Percentiles rank a stretch among this genome's conserved stretches.
phyloP scores from a whole-genome alignment of 2,113 vertebrate genomes.

The Nibea coibor region DNA sequence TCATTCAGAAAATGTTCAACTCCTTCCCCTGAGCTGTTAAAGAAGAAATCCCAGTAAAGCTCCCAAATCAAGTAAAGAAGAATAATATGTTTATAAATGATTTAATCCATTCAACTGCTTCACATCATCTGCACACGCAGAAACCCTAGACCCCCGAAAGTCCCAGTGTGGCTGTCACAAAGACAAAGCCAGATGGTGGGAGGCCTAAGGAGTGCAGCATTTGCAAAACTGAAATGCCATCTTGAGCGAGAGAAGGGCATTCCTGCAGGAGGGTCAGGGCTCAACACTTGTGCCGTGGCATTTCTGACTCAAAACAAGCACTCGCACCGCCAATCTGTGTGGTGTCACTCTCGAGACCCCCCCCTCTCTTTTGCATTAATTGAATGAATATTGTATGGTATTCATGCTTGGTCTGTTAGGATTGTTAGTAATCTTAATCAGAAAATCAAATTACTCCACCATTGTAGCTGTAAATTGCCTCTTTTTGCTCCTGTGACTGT shows the following conservation, averaged over 20 bases:
- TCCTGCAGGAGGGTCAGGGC: constrained; percentile 69
- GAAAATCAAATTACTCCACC: constrained; percentile 81
- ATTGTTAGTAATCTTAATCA: constrained; percentile 81
- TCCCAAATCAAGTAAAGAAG: neutral
- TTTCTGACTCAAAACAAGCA: constrained; percentile 72
- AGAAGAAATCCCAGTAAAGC: neutral
- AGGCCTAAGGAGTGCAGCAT: constrained; percentile 61
- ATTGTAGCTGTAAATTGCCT: constrained; percentile 80
- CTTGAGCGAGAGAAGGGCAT: constrained; percentile 72
- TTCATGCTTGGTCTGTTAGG: constrained; percentile 65
- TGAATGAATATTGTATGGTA: constrained; percentile 73
- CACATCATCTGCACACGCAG: constrained; percentile 28
- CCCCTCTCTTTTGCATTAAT: constrained; percentile 68
- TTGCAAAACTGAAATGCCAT: constrained; percentile 79
- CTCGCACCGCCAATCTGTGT: constrained; percentile 52
- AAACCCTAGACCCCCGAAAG: constrained; percentile 19
- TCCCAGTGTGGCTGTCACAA: constrained; percentile 27
- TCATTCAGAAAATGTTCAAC: neutral
- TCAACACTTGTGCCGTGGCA: constrained; percentile 64
- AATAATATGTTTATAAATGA: neutral
- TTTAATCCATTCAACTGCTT: constrained; percentile 11
- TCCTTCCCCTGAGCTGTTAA: neutral
- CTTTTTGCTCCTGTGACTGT: constrained; percentile 72
- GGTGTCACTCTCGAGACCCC: constrained; percentile 44
- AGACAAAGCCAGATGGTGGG: constrained; percentile 73